These are phyloP conservation scores for Lycocorax pyrrhopterus DNA, from an alignment of 2,113 vertebrate species.

Conservation along the genomic window DNA sequence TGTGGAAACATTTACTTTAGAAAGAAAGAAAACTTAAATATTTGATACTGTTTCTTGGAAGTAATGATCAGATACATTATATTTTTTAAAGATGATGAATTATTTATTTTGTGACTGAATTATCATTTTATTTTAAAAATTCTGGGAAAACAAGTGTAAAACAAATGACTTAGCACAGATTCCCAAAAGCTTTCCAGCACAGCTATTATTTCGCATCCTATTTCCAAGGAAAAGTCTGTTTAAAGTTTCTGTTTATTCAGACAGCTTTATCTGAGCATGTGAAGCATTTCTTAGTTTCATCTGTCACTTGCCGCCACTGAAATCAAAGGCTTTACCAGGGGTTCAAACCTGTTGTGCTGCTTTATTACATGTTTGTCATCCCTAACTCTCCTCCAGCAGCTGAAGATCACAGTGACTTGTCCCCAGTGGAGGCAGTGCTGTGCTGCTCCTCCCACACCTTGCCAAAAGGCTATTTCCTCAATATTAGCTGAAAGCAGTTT, in stretches of 20 bases:
- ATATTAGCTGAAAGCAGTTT: not conserved
- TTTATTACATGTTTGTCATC: not conserved
- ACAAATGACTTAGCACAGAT: not conserved
- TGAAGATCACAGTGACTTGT: not conserved
- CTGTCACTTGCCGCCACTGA: not conserved
- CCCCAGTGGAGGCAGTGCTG: not conserved
- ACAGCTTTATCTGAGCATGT: not conserved
- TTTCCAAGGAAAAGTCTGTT: not conserved
- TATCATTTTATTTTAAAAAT: not conserved
- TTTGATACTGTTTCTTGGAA: not conserved
- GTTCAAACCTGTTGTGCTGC: not conserved
- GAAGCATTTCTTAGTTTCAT: not conserved
- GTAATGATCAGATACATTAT: not conserved
- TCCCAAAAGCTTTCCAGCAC: not conserved
- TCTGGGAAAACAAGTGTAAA: not conserved
- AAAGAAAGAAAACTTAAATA: not conserved
- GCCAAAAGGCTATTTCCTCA: not conserved
- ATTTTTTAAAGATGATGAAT: not conserved
- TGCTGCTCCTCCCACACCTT: not conserved
- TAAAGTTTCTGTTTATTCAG: not conserved
- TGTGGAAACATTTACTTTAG: not conserved
- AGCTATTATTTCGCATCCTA: not conserved
- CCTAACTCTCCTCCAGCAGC: not conserved
- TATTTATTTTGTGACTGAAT: not conserved
- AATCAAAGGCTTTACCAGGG: conserved; percentile 26